A percentile compares a stretch with the other conserved stretches of the same genome.
Evolutionary conservation across 2,797 vertebrate species (phyloP).

Genomic region (Meriones psammophilus): DNA sequence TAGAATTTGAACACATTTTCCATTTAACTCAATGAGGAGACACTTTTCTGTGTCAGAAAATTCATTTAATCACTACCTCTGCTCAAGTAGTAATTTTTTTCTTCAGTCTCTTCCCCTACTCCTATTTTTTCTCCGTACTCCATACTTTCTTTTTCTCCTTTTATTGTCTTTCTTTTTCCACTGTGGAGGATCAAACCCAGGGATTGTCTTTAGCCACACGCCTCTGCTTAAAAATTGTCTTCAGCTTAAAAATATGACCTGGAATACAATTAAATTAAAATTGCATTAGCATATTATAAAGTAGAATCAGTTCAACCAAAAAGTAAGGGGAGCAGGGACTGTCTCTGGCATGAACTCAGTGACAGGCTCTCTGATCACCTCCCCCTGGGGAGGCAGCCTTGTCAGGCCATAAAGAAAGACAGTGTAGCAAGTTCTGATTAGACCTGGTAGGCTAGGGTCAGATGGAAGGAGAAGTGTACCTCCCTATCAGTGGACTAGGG

Average conservation of each 20-base stretch:
- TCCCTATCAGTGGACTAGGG: too few relatives aligned
- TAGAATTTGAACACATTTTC: neutral
- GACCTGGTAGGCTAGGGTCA: too few relatives aligned
- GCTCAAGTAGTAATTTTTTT: too few relatives aligned
- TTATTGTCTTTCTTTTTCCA: neutral
- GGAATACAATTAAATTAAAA: slow-evolving; percentile 66
- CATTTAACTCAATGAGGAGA: neutral
- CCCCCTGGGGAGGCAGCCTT: too few relatives aligned
- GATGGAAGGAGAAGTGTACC: too few relatives aligned
- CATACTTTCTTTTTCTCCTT: neutral
- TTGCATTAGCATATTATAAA: slow-evolving; percentile 36
- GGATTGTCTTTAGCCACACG: neutral
- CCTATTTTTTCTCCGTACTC: neutral
- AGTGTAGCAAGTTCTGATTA: too few relatives aligned
- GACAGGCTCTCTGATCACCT: too few relatives aligned
- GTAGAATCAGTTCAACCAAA: slow-evolving; percentile 49
- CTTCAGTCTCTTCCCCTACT: neutral
- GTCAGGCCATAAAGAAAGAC: too few relatives aligned
- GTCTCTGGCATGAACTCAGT: too few relatives aligned
- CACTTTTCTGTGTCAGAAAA: neutral
- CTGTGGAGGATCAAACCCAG: neutral
- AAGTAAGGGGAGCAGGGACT: neutral
- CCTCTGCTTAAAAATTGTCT: neutral
- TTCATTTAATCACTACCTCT: neutral
- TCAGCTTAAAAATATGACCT: slow-evolving; percentile 29